Base-by-base conservation (phyloP, 1,140 invertebrate genomes). In the Pararge aegeria region DNA sequence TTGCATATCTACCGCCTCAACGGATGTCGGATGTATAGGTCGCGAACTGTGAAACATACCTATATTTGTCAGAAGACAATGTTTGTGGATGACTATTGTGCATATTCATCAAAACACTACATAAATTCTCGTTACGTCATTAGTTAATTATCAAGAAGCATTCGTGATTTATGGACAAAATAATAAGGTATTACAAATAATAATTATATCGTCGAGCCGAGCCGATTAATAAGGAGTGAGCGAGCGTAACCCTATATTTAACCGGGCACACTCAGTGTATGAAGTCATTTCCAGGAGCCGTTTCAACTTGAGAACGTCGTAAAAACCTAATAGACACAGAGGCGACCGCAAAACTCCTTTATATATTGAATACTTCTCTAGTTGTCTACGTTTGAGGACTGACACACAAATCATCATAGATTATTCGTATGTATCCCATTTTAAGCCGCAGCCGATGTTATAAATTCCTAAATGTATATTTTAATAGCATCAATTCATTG, bases 221-320 rank as follows among this genome's bases (percentile, higher is more conserved):
- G 46, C 9, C 13, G 46, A 49, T 49, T 13, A 49, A 49, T 29
- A 29, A 49, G 51, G 42, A 34, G 38, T 37, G 27, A 54, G 42
- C 30, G 42, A 54, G 15, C 19, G 44, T 9, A 54, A 27, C 51
- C 58, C 58, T 61, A 61, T 61, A 61, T 61, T 54, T 61, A 61
- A 61, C 50, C 24, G 19, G 40, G 48, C 48, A 44, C 60, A 51
- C 38, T 62, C 48, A 62, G 21, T 27, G 38, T 52, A 56, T 60
- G 57, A 71, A 68, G 61, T 65, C 50, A 68, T 61, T 66, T 67
- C 62, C 64, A 69, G 64, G 52, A 73, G 63, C 54, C 37, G 63
- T 70, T 63, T 66, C 50, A 53, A 44, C 42, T 56, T 48, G 66
- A 66, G 57, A 66, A 59, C 61, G 61, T 73, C 71, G 62, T 79